A percentile compares a stretch with the other conserved stretches of the same genome.
Conservation (phyloP, 2,113 vertebrate species). For the Australoheros scitulus region DNA sequence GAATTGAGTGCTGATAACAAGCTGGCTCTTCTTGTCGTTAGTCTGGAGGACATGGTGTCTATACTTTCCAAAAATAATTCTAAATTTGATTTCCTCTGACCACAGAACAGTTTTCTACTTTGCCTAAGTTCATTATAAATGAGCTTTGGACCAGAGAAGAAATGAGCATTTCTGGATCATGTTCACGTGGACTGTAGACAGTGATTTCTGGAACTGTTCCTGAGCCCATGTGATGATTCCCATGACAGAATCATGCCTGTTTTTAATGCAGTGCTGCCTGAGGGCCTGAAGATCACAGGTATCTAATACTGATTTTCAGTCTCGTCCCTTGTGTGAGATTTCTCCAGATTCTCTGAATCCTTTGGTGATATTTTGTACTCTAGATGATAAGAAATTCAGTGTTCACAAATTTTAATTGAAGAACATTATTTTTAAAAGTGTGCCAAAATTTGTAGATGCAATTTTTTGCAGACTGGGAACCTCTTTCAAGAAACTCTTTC, state of each 20-base stretch:
- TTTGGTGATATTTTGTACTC: not conserved
- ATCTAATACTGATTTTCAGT: not conserved
- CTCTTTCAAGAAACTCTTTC: not conserved
- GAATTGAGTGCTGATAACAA: not conserved
- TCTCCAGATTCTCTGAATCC: not conserved
- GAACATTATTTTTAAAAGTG: not conserved
- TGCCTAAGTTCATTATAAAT: not conserved
- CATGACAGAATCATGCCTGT: not conserved
- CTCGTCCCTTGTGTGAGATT: not conserved
- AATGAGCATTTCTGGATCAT: too few relatives aligned
- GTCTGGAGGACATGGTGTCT: not conserved
- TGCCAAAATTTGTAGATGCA: not conserved
- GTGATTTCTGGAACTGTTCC: not conserved
- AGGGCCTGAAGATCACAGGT: not conserved
- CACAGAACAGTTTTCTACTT: not conserved
- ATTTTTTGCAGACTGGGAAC: not conserved
- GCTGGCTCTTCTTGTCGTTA: not conserved
- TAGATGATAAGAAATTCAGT: not conserved
- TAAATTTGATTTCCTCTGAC: not conserved
- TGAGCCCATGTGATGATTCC: not conserved
- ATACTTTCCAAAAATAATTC: not conserved
- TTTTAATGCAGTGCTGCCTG: not conserved
- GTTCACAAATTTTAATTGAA: not conserved
- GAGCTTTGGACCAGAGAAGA: rapidly evolving
- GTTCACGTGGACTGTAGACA: not conserved